A percentile compares a stretch with the other conserved stretches of the same genome.
Evolutionary conservation across 92 coral and sea anemone genomes (phyloP).

Genomic region (Anthopleura xanthogrammica): DNA sequence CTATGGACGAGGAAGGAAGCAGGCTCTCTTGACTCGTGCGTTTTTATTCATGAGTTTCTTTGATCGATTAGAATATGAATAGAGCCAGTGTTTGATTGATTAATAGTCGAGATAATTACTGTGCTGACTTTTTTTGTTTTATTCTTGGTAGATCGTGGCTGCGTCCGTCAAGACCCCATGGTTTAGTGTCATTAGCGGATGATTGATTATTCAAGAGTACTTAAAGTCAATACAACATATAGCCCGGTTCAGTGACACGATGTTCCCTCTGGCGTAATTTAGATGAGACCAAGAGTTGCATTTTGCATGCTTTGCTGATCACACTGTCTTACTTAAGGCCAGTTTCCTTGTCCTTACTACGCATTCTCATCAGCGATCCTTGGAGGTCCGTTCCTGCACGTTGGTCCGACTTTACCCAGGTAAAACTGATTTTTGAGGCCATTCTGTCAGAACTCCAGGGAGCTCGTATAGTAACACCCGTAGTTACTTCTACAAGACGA

Average conservation of each 20-base stretch:
- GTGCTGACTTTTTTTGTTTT: conserved; percentile 9
- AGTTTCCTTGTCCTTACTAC: not conserved
- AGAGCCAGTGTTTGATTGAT: not conserved
- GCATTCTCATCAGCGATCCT: not conserved
- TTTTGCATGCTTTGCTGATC: not conserved
- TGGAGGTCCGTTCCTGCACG: not conserved
- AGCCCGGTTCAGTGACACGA: not conserved
- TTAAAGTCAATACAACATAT: conserved; percentile 9
- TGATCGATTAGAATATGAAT: conserved; percentile 20
- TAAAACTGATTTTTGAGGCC: not conserved
- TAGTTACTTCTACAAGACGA: not conserved
- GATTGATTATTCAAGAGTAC: conserved; percentile 23
- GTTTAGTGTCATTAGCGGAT: not conserved
- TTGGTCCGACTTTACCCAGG: not conserved
- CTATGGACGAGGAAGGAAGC: not conserved
- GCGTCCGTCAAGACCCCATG: conserved; percentile 3
- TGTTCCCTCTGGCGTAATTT: conserved; percentile 7
- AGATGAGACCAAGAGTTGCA: not conserved
- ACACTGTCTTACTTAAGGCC: not conserved
- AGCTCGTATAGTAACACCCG: not conserved
- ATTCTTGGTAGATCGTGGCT: conserved; percentile 15
- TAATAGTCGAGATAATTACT: not conserved
- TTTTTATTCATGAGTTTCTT: not conserved
- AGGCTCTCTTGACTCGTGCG: not conserved
- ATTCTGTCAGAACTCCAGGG: not conserved